phyloP scores from a whole-genome alignment of 2,797 vertebrate genomes.

The Choloepus didactylus region DNA sequence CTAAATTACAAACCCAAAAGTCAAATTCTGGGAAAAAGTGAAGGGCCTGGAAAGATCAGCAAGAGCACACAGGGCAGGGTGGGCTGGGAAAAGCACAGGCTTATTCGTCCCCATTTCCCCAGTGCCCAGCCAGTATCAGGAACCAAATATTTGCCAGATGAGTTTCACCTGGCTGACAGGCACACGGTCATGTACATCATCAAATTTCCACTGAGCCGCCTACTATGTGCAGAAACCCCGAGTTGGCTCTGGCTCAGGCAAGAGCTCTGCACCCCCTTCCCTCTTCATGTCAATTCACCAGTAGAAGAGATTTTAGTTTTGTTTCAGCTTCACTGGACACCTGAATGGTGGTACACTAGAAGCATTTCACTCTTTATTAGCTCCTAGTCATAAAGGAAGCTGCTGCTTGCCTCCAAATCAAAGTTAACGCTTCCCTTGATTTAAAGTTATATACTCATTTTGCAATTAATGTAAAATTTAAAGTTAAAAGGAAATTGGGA shows the following conservation, averaged over 20 bases:
- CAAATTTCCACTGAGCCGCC: not conserved
- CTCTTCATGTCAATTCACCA: not conserved
- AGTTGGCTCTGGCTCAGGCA: not conserved
- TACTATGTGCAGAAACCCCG: not conserved
- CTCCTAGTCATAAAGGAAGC: not conserved
- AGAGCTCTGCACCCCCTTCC: not conserved
- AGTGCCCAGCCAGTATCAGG: not conserved
- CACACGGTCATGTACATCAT: not conserved
- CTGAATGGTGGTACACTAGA: conserved; percentile 1
- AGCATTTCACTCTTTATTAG: conserved; percentile 47
- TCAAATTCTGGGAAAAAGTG: not conserved
- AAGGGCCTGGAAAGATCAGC: not conserved
- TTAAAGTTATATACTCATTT: not conserved
- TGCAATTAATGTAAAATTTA: conserved; percentile 47
- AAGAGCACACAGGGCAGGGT: not conserved
- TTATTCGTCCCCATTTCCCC: not conserved
- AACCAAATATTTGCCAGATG: not conserved
- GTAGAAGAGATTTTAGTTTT: not conserved
- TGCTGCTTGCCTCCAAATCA: conserved; percentile 43
- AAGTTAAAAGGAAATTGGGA: conserved; percentile 43
- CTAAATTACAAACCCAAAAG: conserved; percentile 27
- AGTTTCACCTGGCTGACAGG: not conserved
- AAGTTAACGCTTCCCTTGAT: not conserved
- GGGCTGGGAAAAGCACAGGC: not conserved
- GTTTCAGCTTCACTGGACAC: not conserved